Conservation (phyloP, 2,888 invertebrate species). For the Athalia cordata region DNA sequence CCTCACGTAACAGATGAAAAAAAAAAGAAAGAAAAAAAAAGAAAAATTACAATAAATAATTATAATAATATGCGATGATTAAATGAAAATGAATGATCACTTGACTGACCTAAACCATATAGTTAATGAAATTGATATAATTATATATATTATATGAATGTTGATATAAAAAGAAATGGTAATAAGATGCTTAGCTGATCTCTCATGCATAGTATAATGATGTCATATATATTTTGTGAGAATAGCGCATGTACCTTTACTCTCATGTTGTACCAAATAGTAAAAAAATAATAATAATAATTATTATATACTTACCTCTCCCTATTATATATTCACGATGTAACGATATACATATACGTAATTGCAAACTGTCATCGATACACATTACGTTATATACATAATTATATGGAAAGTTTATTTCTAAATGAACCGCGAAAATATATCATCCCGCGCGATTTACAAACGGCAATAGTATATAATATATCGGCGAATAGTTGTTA, state of each 20-base stretch:
- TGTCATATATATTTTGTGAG: conserved; percentile 56
- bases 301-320: conserved; percentile 6
- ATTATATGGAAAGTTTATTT: not conserved
- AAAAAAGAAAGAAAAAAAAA: conserved; percentile 3
- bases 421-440: no score
- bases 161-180: conserved; percentile 39
- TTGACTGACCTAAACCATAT: conserved; percentile 45
- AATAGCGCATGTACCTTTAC: conserved; percentile 52
- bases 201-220: conserved; percentile 48
- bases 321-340: conserved; percentile 3
- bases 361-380: conserved; percentile 29
- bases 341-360: conserved; percentile 4
- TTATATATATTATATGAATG: conserved; percentile 49
- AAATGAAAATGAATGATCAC: conserved; percentile 22
- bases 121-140: conserved; percentile 36
- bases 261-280: conserved; percentile 36
- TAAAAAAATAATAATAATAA: not conserved
- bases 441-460: no score
- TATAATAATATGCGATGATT: not conserved
- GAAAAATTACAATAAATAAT: not conserved
- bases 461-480: no score
- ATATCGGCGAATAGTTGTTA: no score
- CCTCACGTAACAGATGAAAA: conserved; percentile 17
- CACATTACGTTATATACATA: not conserved
- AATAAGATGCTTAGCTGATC: conserved; percentile 46